Evolutionary conservation across 2,888 invertebrate genomes (phyloP), one percentile per base, ranked within the genome.

Genomic region (Leptopilina drosophilae): DNA sequence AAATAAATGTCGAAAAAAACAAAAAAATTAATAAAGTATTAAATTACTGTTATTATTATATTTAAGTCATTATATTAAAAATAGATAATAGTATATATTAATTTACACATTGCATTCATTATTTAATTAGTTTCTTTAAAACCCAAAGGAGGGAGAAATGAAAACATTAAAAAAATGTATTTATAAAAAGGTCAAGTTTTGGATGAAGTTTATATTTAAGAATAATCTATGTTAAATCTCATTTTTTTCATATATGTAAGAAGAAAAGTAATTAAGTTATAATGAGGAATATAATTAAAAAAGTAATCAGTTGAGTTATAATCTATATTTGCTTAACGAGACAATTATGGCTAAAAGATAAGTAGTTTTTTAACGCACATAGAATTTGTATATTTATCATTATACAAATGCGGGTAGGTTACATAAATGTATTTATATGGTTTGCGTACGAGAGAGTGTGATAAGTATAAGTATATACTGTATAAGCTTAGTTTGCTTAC

Each of bases 351-450:
- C 56, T n/a, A 73, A 73, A 73, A 8, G 73, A 26, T 56, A 40
- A 73, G 56, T 69, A 40, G 26, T 73, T 40, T 56, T 73, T 73
- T 53, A 73, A 73, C 56, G 53, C 20, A 5, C 5, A 33, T 33
- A 33, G 12, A 14, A 12, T 69, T 12, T 11, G 53, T 33, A 33
- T 33, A 20, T 77, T 77, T 77, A 77, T 77, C 77, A 15, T 77
- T 66, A 8, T 42, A 42, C 42, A 42, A 8, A 86, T 87, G 86
- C 86, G 87, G 87, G 87, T 78, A 81, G 80, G 82, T 83, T 84
- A 86, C 86, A 84, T 85, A 84, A 33, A 81, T 76, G 78, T 33
- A 73, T 73, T 26, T 56, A 67, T 33, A 33, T 67, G 67, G 42
- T 73, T 73, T 73, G 64, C 76, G 78, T 59, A 78, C 56, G 76